Evolutionary conservation across 2,888 invertebrate genomes (phyloP).

Genomic region (Cenopis cana): DNA sequence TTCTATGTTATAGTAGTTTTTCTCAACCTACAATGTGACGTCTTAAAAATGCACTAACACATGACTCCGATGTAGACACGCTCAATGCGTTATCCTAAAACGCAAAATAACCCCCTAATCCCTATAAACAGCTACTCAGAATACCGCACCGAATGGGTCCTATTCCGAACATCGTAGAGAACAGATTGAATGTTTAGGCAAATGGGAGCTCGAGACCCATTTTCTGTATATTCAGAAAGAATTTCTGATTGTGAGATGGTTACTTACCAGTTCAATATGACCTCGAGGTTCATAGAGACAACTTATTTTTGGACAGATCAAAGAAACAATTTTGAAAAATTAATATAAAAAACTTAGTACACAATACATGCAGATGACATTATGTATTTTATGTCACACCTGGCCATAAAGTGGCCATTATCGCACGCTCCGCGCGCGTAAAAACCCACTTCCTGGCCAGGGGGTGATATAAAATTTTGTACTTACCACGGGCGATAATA

Average conservation of each 20-base stretch:
- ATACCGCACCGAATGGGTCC: background rate
- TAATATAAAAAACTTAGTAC: too few relatives aligned
- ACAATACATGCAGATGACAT: too few relatives aligned
- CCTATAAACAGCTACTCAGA: background rate
- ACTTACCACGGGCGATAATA: too few relatives aligned
- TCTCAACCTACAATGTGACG: background rate
- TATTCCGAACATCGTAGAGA: conserved; percentile 5
- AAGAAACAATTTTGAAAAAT: background rate
- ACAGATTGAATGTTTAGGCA: conserved; percentile 25
- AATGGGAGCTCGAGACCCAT: background rate
- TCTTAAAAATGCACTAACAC: background rate
- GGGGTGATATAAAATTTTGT: too few relatives aligned
- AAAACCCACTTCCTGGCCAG: too few relatives aligned
- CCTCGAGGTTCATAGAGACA: background rate
- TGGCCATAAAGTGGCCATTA: too few relatives aligned
- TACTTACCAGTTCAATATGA: too few relatives aligned
- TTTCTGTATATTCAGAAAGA: too few relatives aligned
- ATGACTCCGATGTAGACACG: background rate
- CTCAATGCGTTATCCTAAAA: background rate
- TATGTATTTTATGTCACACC: too few relatives aligned
- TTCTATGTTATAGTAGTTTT: too few relatives aligned
- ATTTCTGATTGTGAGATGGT: too few relatives aligned
- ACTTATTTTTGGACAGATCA: background rate
- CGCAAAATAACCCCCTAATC: conserved; percentile 4
- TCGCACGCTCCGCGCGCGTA: too few relatives aligned